phyloP scores from a whole-genome alignment of 2,113 vertebrate species.

The Lonchura striata region DNA sequence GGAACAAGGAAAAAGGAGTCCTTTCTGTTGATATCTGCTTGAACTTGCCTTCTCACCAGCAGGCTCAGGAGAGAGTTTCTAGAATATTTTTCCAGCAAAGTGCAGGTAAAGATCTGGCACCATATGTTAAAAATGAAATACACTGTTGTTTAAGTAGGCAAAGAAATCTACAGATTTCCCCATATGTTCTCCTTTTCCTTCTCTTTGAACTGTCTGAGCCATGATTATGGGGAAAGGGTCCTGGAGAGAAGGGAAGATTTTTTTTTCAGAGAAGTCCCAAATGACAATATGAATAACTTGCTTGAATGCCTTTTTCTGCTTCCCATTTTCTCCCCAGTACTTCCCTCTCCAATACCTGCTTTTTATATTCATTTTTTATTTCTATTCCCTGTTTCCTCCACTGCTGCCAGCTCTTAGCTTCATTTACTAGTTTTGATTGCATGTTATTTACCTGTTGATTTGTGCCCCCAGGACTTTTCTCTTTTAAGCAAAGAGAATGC shows the following conservation, averaged over 20 bases:
- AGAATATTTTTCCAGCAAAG: background rate
- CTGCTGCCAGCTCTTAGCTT: constrained; percentile 18
- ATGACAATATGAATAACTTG: background rate
- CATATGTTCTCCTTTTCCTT: background rate
- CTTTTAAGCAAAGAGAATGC: constrained; percentile 15
- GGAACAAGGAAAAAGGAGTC: background rate
- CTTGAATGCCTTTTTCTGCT: background rate
- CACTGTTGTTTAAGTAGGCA: background rate
- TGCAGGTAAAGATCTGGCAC: background rate
- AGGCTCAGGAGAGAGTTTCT: background rate
- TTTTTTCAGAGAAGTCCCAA: background rate
- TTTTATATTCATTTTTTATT: background rate
- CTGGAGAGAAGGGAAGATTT: background rate
- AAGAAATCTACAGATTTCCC: background rate
- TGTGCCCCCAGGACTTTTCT: background rate
- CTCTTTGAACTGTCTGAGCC: background rate
- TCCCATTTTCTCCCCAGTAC: background rate
- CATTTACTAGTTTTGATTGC: constrained; percentile 48
- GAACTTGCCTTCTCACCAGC: background rate
- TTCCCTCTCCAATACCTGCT: background rate
- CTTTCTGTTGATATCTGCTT: background rate
- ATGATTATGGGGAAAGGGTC: background rate
- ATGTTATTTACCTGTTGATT: constrained; percentile 52
- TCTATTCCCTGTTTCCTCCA: background rate
- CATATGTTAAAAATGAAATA: background rate